Conservation (phyloP, 30 jellyfish, hydroid and myxozoan genomes). For the Aurelia aurita region DNA sequence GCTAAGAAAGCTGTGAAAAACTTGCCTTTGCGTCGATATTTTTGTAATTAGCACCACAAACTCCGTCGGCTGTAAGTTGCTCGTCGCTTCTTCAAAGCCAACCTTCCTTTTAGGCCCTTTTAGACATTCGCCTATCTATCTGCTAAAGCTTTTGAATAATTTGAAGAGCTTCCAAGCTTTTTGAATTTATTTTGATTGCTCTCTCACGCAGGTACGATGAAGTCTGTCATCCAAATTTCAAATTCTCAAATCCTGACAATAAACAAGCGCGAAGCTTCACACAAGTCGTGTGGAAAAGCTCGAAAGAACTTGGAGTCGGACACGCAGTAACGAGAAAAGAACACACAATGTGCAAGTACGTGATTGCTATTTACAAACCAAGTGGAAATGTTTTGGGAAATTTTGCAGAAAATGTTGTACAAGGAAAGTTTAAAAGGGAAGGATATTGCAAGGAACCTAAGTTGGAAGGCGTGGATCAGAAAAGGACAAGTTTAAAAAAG, state of each 20-base stretch:
- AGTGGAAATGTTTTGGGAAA: slow-evolving; percentile 61
- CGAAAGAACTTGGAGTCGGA: slow-evolving; percentile 70
- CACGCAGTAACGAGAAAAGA: slow-evolving; percentile 67
- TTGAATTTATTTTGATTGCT: too few species aligned
- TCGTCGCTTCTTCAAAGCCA: too few species aligned
- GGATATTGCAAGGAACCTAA: slow-evolving; percentile 43
- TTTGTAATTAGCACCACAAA: too few species aligned
- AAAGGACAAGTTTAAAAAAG: slow-evolving; percentile 1
- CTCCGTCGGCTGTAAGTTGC: too few species aligned
- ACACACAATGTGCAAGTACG: slow-evolving; percentile 57
- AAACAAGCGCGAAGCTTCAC: slow-evolving; percentile 71
- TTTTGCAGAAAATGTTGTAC: slow-evolving; percentile 51
- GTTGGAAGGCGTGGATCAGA: slow-evolving; percentile 26
- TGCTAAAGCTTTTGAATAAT: too few species aligned
- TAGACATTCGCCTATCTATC: too few species aligned
- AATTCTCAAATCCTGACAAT: slow-evolving; percentile 68
- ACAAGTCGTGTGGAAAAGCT: slow-evolving; percentile 67
- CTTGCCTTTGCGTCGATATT: too few species aligned
- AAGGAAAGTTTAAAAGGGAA: slow-evolving; percentile 44
- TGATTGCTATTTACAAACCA: slow-evolving; percentile 70
- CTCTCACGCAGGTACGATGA: slow-evolving; percentile 77
- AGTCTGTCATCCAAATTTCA: slow-evolving; percentile 82
- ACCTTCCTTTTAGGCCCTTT: too few species aligned
- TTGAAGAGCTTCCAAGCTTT: too few species aligned
- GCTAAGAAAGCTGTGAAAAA: too few species aligned